A percentile compares a stretch with the other conserved stretches of the same genome.
These are phyloP conservation scores for Drosophila siamana DNA, from an alignment of 2,888 invertebrate species.

Conservation along the genomic window DNA sequence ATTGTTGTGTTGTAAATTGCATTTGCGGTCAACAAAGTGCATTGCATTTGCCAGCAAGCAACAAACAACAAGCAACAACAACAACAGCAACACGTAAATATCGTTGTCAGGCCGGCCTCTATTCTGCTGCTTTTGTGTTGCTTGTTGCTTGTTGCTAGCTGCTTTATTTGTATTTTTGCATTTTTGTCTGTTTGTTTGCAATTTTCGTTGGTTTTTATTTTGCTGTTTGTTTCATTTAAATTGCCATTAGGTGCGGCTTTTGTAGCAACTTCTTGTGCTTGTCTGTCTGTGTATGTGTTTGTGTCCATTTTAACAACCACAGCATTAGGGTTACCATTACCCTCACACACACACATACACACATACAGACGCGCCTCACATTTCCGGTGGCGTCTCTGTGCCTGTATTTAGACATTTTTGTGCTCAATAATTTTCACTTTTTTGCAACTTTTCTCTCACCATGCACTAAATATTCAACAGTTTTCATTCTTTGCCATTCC, in stretches of 20 bases:
- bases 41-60: slow-evolving; percentile 37
- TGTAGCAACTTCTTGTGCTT: slow-evolving; percentile 19
- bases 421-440: slow-evolving; percentile 57
- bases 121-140: slow-evolving; percentile 27
- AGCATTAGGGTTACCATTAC: slow-evolving; percentile 59
- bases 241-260: slow-evolving; percentile 68
- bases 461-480: slow-evolving; percentile 74
- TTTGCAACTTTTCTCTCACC: slow-evolving; percentile 23
- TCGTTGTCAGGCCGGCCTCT: slow-evolving; percentile 17
- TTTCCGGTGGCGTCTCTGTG: slow-evolving; percentile 38
- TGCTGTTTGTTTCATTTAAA: slow-evolving; percentile 65
- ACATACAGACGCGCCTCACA: slow-evolving; percentile 36
- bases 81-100: slow-evolving; percentile 16
- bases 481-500: slow-evolving; percentile 35
- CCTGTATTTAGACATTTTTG: slow-evolving; percentile 54
- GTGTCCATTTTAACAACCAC: slow-evolving; percentile 41
- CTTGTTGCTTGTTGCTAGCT: too few relatives aligned
- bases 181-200: slow-evolving; percentile 18
- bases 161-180: not conserved
- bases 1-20: slow-evolving; percentile 80
- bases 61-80: slow-evolving; percentile 11
- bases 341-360: slow-evolving; percentile 24
- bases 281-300: not conserved
- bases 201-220: slow-evolving; percentile 44
- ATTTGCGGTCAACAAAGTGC: slow-evolving; percentile 75